A percentile compares a stretch with the other conserved stretches of the same genome.
phyloP scores from a whole-genome alignment of 1,140 invertebrate species.

The Pseudomyrmex pallidus region DNA sequence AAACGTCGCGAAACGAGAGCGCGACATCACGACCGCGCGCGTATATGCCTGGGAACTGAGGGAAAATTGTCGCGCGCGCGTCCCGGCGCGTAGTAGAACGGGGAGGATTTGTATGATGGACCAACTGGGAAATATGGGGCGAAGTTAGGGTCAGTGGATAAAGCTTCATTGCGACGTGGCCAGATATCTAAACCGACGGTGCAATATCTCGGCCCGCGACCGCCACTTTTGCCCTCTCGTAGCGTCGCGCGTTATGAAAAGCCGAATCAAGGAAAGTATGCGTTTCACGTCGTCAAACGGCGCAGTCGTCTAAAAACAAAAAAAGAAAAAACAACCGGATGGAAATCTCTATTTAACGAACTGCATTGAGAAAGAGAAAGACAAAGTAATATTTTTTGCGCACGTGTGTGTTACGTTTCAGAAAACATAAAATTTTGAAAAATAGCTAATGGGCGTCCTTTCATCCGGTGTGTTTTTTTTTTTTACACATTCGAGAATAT shows the following conservation, averaged over 20 bases:
- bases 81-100: not conserved
- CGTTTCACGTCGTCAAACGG: not conserved
- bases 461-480: too few species aligned
- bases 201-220: slow-evolving; percentile 37
- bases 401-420: not conserved
- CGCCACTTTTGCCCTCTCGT: not conserved
- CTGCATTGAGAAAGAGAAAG: not conserved
- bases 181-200: slow-evolving; percentile 45
- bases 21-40: not conserved
- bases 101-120: slow-evolving; percentile 12
- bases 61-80: slow-evolving; percentile 21
- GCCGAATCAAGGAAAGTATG: slow-evolving; percentile 12
- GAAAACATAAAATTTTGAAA: not conserved
- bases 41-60: not conserved
- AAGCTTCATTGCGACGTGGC: slow-evolving; percentile 53
- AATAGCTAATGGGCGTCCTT: not conserved
- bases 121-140: slow-evolving; percentile 48
- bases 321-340: not conserved
- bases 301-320: too few species aligned
- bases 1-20: slow-evolving; percentile 47
- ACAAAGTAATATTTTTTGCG: not conserved
- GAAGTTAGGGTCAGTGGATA: slow-evolving; percentile 48
- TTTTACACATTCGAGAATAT: too few species aligned
- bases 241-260: slow-evolving; percentile 15
- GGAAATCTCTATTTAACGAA: not conserved